These are phyloP conservation scores for Cosmorhoe ocellata DNA, from an alignment of 2,888 invertebrate species.

Conservation along the genomic window DNA sequence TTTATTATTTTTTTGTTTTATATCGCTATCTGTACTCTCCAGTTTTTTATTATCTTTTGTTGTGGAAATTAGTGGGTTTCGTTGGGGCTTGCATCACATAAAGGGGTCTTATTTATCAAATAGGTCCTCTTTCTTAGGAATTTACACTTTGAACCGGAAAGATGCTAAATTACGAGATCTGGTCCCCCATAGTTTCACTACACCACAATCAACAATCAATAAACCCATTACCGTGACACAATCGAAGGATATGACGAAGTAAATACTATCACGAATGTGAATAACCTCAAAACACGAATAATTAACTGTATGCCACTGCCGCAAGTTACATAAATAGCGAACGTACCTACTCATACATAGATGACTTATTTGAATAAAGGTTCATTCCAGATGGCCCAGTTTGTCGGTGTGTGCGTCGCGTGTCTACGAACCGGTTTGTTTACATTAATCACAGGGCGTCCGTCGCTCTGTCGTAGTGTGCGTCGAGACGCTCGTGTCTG, in stretches of 20 bases:
- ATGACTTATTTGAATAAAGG: constrained; percentile 38
- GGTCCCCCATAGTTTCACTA: no score
- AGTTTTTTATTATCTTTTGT: constrained; percentile 69
- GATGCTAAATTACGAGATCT: no score
- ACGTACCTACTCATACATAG: constrained; percentile 27
- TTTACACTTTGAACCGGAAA: no score
- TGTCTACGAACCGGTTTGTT: constrained; percentile 72
- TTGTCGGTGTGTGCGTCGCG: constrained; percentile 45
- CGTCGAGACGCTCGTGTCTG: constrained; percentile 45
- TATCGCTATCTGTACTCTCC: constrained; percentile 54
- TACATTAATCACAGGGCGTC: constrained; percentile 65
- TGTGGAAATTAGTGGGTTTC: constrained; percentile 52
- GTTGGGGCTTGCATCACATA: constrained; percentile 34
- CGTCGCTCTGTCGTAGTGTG: constrained; percentile 48
- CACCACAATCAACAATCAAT: no score
- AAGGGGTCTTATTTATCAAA: constrained; percentile 29
- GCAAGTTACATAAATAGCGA: constrained; percentile 35
- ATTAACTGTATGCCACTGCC: constrained; percentile 25
- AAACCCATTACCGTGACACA: background rate
- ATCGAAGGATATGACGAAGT: constrained; percentile 9
- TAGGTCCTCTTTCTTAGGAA: constrained; percentile 13
- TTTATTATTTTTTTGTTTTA: constrained; percentile 63
- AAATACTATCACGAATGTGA: constrained; percentile 17
- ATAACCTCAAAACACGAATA: constrained; percentile 29
- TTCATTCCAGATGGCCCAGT: constrained; percentile 72